Evolutionary conservation across 2,888 invertebrate genomes (phyloP), one percentile per base, ranked within the genome.

Genomic region (Agonum fuliginosum): DNA sequence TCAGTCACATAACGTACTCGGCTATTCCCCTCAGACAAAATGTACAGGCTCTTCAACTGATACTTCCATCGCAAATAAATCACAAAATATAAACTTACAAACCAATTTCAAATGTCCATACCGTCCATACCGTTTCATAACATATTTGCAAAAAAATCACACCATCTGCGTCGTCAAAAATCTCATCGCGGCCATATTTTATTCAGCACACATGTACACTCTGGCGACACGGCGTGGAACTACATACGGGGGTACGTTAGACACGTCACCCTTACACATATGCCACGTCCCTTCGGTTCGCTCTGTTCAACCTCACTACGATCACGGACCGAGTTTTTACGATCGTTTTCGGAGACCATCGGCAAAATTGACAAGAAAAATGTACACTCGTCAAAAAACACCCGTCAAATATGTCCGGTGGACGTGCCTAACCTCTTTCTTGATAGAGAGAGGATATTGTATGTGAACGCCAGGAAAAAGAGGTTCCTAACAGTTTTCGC

Each of bases 321-420:
- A 72, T 46, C 37, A 48, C 58, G 37, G 41, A 72, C 79, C 27
- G 62, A 78, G 78, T 79, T 82, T 82, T 82, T 81, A 81, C 81
- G 81, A 81, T 46, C 71, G 80, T 79, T 74, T 78, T 81, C 78
- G 77, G 78, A 43, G 78, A 80, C 81, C 79, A 80, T 81, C 81
- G 78, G 79, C 70, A 80, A 82, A 81, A 82, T 82, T 82, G 82
- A 81, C 82, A 80, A 79, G 81, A 80, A 81, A 81, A 82, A 81
- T 81, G 81, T 80, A 78, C 80, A 81, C 80, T 81, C 82, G 81
- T 81, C 82, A 81, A 80, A 81, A 79, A 81, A 80, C 67, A 19
- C 12, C 67, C 67, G 67, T 67, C 67, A 67, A 67, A 67, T 67
- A 67, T 67, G 41, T 67, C 41, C 41, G 67, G 41, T 5, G 41